These are phyloP conservation scores for Labeo calbasu DNA, from an alignment of 2,797 vertebrate genomes.

Conservation along the genomic window DNA sequence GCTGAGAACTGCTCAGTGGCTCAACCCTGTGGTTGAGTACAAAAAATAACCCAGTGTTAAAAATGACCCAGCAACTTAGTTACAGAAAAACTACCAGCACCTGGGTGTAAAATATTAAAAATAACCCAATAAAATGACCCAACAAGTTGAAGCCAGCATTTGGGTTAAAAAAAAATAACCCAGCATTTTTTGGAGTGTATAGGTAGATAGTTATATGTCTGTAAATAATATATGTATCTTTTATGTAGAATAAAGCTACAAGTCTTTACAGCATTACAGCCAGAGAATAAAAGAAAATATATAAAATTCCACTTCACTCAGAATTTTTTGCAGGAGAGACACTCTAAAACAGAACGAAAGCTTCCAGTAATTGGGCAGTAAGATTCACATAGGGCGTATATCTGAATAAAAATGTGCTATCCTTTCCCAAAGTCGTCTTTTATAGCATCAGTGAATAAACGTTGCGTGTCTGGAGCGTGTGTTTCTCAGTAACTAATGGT, in stretches of 20 bases:
- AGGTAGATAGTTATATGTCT: neutral
- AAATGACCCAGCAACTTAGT: too few species aligned
- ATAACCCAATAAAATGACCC: too few species aligned
- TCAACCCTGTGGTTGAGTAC: too few species aligned
- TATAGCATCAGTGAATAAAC: constrained; percentile 49
- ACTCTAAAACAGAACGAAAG: constrained; percentile 27
- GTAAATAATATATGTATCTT: neutral
- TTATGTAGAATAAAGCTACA: neutral
- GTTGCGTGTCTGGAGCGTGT: constrained; percentile 55
- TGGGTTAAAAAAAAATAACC: too few species aligned
- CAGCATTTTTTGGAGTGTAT: too few species aligned
- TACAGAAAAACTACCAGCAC: too few species aligned
- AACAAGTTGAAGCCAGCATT: too few species aligned
- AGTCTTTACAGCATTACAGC: neutral
- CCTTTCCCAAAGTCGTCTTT: constrained; percentile 38
- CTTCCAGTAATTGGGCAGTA: constrained; percentile 33
- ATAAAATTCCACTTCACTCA: constrained; percentile 17
- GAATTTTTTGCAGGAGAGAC: neutral
- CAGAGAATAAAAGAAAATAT: constrained; percentile 1
- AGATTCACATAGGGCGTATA: constrained; percentile 34
- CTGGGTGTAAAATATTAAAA: too few species aligned
- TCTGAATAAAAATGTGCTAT: constrained; percentile 34
- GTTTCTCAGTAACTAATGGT: constrained; percentile 48
- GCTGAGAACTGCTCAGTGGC: too few species aligned
- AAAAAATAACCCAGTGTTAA: too few species aligned